These are phyloP conservation scores for Thecocarcelia acutangulata DNA, from an alignment of 2,888 invertebrate genomes.

Conservation along the genomic window DNA sequence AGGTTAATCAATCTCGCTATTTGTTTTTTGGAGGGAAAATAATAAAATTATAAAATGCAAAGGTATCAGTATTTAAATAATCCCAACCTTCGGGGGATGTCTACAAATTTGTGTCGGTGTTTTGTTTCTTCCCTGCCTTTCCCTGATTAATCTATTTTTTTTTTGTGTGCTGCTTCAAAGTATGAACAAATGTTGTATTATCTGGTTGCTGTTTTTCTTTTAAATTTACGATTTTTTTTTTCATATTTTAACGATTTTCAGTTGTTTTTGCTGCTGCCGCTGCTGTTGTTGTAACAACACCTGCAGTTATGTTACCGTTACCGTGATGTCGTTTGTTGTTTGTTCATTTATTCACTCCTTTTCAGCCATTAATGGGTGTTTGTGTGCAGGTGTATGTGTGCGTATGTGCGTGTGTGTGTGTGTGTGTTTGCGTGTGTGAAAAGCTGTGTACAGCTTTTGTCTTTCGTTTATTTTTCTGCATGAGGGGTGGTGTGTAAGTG, in stretches of 20 bases:
- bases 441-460: too few species aligned
- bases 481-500: too few species aligned
- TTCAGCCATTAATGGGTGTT: conserved; percentile 30
- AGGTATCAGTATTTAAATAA: conserved; percentile 59
- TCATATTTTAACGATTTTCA: conserved; percentile 1
- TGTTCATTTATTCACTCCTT: conserved; percentile 24
- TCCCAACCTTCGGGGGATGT: conserved; percentile 60
- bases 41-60: conserved; percentile 13
- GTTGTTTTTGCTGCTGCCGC: conserved; percentile 10
- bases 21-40: conserved; percentile 2
- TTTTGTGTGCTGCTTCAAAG: neutral
- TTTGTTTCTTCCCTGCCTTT: conserved; percentile 24
- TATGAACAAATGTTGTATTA: too few species aligned
- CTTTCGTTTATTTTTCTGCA: too few species aligned
- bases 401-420: conserved; percentile 3
- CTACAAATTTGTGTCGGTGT: conserved; percentile 41
- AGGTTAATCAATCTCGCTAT: conserved; percentile 62
- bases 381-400: conserved; percentile 9
- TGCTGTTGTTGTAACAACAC: conserved; percentile 55
- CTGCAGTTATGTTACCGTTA: conserved; percentile 62
- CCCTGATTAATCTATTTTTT: conserved; percentile 25
- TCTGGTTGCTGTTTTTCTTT: neutral
- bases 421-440: too few species aligned
- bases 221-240: conserved; percentile 16
- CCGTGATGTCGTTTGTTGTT: conserved; percentile 55